Conservation (phyloP, 2,797 vertebrate genomes). For the Diceros bicornis region DNA sequence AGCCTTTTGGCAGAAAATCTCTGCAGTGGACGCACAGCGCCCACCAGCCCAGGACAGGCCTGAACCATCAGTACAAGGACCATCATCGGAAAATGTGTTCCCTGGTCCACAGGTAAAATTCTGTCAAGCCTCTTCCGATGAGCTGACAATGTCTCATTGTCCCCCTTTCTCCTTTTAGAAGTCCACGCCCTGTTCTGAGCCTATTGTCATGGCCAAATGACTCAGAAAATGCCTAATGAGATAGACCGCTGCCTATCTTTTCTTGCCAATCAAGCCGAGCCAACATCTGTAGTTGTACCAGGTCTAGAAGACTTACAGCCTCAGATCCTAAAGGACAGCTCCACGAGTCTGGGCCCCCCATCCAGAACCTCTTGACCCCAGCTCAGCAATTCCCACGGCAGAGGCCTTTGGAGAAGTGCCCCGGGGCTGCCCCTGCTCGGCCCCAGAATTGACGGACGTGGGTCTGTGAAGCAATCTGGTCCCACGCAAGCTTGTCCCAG, state of each 20-base stretch:
- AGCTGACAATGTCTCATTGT: neutral
- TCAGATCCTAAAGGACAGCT: neutral
- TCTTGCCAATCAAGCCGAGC: neutral
- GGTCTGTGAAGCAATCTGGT: neutral
- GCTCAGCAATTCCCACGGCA: neutral
- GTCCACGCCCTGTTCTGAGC: neutral
- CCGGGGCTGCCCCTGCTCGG: neutral
- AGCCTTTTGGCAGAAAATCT: neutral
- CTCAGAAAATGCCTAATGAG: neutral
- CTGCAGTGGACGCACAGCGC: too few species aligned
- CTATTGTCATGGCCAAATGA: neutral
- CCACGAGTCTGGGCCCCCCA: neutral
- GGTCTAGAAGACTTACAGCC: neutral
- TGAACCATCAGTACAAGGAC: accelerated
- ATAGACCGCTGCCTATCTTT: too few species aligned
- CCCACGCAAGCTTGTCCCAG: neutral
- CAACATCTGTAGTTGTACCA: accelerated
- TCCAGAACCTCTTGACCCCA: accelerated
- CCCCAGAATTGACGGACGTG: accelerated
- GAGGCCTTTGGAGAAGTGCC: accelerated
- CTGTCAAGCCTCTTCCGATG: too few species aligned
- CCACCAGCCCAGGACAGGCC: neutral
- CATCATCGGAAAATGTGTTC: accelerated
- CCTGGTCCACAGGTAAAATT: too few species aligned
- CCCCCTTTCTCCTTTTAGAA: neutral